Conservation (phyloP, 1,140 invertebrate species). For the Bombus consobrinus region DNA sequence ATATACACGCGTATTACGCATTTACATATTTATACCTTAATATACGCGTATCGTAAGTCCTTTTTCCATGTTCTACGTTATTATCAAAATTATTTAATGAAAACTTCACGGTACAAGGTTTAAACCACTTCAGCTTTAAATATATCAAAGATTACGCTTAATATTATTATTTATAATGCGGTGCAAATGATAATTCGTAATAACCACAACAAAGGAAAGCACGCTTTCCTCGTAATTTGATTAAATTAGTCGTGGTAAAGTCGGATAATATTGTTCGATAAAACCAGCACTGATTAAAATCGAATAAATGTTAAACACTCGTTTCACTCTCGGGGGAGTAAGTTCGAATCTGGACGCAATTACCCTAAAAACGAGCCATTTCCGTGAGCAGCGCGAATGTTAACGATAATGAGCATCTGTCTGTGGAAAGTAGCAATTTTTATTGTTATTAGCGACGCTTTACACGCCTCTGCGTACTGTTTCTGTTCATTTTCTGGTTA, state of each 20-base stretch:
- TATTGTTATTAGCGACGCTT: constrained; percentile 53
- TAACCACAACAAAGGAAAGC: neutral
- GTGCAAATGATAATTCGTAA: neutral
- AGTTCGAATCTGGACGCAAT: constrained; percentile 20
- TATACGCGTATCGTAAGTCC: too few species aligned
- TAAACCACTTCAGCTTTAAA: neutral
- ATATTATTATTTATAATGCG: neutral
- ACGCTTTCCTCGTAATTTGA: neutral
- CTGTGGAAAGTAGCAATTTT: constrained; percentile 47
- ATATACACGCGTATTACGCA: accelerated
- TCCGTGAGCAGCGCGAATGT: neutral
- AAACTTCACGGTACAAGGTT: neutral
- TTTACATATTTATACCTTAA: too few species aligned
- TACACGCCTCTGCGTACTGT: neutral
- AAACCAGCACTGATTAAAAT: neutral
- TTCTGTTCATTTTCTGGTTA: constrained; percentile 39
- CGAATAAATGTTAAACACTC: constrained; percentile 24
- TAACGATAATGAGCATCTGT: constrained; percentile 59
- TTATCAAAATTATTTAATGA: neutral
- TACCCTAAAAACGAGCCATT: constrained; percentile 46
- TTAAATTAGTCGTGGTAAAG: neutral
- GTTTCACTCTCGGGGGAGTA: neutral
- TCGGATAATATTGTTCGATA: neutral
- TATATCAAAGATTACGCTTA: neutral
- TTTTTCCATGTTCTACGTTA: too few species aligned